Evolutionary conservation across 2,888 invertebrate genomes (phyloP).

Genomic region (Caenorhabditis sp.): DNA sequence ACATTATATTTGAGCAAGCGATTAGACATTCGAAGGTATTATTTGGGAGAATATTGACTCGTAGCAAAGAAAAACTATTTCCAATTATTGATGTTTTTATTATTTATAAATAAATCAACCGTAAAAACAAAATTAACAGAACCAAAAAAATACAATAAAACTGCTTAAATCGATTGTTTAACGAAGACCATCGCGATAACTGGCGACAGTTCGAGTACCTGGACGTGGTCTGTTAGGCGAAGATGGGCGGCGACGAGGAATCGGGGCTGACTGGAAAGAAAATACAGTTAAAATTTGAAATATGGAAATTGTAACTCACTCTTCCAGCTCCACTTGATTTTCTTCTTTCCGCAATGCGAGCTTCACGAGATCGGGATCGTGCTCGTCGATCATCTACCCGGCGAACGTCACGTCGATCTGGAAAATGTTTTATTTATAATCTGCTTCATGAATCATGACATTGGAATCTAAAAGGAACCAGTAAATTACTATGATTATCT

Average conservation of each 20-base stretch:
- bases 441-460: too few species aligned
- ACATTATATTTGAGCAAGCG: background rate
- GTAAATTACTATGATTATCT: too few species aligned
- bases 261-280: background rate
- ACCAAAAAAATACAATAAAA: background rate
- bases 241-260: conserved; percentile 1
- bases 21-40: conserved; percentile 1
- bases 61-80: background rate
- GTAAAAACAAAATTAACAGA: background rate
- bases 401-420: background rate
- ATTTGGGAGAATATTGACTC: conserved; percentile 4
- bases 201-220: conserved; percentile 16
- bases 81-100: background rate
- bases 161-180: too few species aligned
- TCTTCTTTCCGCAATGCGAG: conserved; percentile 3
- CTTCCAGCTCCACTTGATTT: background rate
- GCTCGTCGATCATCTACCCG: background rate
- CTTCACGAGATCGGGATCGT: background rate
- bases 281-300: too few species aligned
- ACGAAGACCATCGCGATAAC: conserved; percentile 3
- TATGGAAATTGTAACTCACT: too few species aligned
- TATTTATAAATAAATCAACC: background rate
- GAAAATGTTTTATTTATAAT: background rate
- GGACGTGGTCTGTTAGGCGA: conserved; percentile 5
- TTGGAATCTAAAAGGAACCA: too few species aligned